phyloP scores from a whole-genome alignment of 2,797 vertebrate genomes.

The Bovichtus variegatus region DNA sequence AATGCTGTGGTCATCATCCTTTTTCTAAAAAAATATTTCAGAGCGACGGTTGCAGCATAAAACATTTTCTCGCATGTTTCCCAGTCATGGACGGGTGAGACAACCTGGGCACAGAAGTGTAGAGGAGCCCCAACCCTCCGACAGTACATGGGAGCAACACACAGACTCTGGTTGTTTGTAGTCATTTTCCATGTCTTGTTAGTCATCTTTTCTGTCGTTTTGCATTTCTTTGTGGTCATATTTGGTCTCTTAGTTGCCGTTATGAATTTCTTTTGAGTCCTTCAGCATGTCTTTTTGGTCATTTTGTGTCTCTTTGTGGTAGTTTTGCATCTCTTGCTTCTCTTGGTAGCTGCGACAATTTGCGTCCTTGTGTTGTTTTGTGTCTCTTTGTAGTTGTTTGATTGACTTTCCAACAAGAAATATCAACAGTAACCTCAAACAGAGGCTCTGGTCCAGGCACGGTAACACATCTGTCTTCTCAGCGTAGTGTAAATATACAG shows the following conservation, averaged over 20 bases:
- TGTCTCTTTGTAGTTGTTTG: background rate
- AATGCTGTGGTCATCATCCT: constrained; percentile 12
- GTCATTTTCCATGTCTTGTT: background rate
- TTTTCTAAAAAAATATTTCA: background rate
- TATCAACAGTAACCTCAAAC: background rate
- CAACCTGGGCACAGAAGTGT: background rate
- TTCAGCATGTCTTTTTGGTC: background rate
- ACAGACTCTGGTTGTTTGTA: background rate
- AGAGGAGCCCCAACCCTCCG: background rate
- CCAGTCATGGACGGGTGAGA: background rate
- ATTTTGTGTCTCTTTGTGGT: background rate
- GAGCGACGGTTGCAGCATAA: background rate
- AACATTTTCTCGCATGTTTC: background rate
- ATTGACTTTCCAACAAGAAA: no score
- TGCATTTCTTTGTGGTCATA: background rate
- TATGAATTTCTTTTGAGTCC: no score
- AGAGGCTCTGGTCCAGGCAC: background rate
- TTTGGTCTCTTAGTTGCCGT: background rate
- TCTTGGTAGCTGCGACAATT: background rate
- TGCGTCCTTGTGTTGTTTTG: background rate
- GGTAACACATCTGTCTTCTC: background rate
- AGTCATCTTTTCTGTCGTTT: background rate
- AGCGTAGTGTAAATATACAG: constrained; percentile 19
- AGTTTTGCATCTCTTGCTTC: background rate
- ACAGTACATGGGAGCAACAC: background rate